Evolutionary conservation across 2,888 invertebrate species (phyloP).

Genomic region (Plebejus argus): DNA sequence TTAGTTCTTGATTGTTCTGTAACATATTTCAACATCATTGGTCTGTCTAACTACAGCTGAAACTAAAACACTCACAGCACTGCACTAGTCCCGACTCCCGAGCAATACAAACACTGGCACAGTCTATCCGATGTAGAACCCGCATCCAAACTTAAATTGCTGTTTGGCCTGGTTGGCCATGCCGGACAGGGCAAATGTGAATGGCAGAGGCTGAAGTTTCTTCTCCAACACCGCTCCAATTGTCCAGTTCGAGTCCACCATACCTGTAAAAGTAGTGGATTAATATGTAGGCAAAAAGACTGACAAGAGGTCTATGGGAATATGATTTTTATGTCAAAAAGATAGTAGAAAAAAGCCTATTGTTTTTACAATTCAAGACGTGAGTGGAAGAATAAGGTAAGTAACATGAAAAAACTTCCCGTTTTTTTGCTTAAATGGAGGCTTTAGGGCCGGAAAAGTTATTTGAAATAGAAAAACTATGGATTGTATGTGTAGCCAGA

Average conservation of each 20-base stretch:
- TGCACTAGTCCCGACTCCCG: constrained; percentile 24
- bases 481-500: no score
- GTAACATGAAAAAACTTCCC: no score
- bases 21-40: no score
- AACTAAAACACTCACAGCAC: constrained; percentile 7
- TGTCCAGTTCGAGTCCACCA: constrained; percentile 95
- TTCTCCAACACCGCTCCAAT: constrained; percentile 97
- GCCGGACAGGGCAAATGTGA: constrained; percentile 95
- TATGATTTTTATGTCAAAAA: no score
- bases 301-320: no score
- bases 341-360: no score
- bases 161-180: constrained; percentile 95
- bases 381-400: no score
- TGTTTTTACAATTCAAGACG: no score
- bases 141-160: constrained; percentile 96
- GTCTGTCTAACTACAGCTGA: background rate
- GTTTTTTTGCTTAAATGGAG: no score
- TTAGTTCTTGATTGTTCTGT: no score
- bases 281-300: constrained; percentile 10
- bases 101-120: constrained; percentile 37
- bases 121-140: constrained; percentile 93
- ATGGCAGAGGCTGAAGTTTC: constrained; percentile 94
- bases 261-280: constrained; percentile 82
- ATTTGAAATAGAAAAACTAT: no score
- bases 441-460: no score